phyloP scores from a whole-genome alignment of 2,797 vertebrate genomes.

The Hippocampus kuda region DNA sequence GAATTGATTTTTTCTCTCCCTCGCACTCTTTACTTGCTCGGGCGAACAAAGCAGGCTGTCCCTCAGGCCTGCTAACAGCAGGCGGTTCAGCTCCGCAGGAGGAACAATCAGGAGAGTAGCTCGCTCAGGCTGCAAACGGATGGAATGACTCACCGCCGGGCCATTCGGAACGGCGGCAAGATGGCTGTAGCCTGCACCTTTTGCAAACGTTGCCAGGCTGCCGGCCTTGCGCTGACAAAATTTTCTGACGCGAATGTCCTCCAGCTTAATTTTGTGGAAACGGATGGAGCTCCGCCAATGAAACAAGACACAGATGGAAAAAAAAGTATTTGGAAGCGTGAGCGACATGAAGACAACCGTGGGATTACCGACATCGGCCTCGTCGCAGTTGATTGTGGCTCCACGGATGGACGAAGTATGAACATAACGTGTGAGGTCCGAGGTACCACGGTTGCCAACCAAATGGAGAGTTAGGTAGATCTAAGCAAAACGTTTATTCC shows the following conservation, averaged over 20 bases:
- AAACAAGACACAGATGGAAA: constrained; percentile 49
- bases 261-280: constrained; percentile 57
- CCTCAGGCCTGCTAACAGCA: constrained; percentile 50
- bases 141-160: constrained; percentile 44
- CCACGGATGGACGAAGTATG: constrained; percentile 46
- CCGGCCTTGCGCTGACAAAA: constrained; percentile 33
- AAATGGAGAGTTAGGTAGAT: constrained; percentile 52
- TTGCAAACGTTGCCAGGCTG: constrained; percentile 33
- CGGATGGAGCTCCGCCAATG: constrained; percentile 53
- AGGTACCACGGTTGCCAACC: constrained; percentile 56
- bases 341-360: constrained; percentile 57
- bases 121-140: constrained; percentile 33
- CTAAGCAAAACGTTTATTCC: constrained; percentile 68
- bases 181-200: constrained; percentile 36
- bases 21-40: constrained; percentile 6
- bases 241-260: constrained; percentile 45
- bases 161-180: constrained; percentile 34
- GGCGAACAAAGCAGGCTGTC: constrained; percentile 44
- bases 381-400: constrained; percentile 49
- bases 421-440: constrained; percentile 60
- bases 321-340: constrained; percentile 42
- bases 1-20: constrained; percentile 59
- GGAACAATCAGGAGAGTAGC: constrained; percentile 52
- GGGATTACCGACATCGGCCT: constrained; percentile 49
- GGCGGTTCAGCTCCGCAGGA: constrained; percentile 53